Base-by-base conservation (phyloP, 2,797 vertebrate genomes). In the Ara ararauna region DNA sequence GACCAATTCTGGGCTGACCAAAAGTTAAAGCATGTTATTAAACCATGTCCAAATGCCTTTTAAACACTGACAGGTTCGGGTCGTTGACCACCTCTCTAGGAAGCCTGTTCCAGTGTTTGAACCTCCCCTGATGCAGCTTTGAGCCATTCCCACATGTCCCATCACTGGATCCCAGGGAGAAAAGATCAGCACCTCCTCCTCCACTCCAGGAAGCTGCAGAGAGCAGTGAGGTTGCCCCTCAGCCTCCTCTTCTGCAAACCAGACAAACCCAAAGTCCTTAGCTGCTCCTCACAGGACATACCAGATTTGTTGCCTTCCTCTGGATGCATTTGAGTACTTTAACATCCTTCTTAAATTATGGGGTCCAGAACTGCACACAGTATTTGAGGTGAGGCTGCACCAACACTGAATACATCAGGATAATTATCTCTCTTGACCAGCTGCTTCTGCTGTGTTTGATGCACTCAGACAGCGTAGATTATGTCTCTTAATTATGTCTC, bases 261-360 rank as follows among this genome's bases (percentile, higher is more conserved):
- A 27, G 19, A 65, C 2, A 29, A 65, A 13, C 26, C 14, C 26
- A 24, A 61, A 77, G n/a, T 27, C 71, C 40, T 65, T 11, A 32
- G 24, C n/a, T 0, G 0, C 8, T 26, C 36, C 26, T 30, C 12
- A 17, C 1, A 30, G 29, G 10, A 34, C 32, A 20, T 34, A 1
- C 5, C 24, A 61, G 32, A 23, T 61, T 53, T 73, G 24, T 23
- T 81, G 29, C 32, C 50, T 45, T 68, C 7, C 24, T 73, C 45
- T 50, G 50, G 66, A 30, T 11, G 2, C 40, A 54, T 61, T 72
- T 0, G 0, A 47, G n/a, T 4, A 79, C 36, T 9, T 40, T 58
- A 17, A 24, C 14, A 24, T 38, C 45, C 13, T 61, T 45, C 40
- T 76, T 67, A 48, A 80, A n/a, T 22, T 26, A 29, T 11, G 45